Evolutionary conservation across 2,888 invertebrate genomes (phyloP).

Genomic region (Sesamia inferens): DNA sequence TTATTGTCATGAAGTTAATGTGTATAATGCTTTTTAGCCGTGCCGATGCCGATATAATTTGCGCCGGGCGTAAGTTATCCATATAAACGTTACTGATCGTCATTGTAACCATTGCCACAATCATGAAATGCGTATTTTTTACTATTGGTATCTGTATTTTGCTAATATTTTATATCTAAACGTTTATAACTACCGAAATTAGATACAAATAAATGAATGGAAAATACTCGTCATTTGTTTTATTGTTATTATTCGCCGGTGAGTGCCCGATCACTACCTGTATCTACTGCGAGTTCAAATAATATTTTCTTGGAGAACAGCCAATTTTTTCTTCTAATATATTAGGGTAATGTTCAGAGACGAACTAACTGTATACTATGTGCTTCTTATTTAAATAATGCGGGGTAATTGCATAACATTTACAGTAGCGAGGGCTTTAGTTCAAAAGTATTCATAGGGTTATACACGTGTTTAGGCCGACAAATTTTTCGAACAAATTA

Average conservation of each 20-base stretch:
- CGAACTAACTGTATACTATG: conserved; percentile 50
- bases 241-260: conserved; percentile 44
- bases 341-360: conserved; percentile 68
- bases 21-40: no score
- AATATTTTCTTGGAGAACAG: conserved; percentile 68
- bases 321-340: conserved; percentile 72
- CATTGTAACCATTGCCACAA: conserved; percentile 42
- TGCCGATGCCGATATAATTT: no score
- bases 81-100: conserved; percentile 38
- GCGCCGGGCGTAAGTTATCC: conserved; percentile 10
- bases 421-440: background rate
- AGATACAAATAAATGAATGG: conserved; percentile 79
- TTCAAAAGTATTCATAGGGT: background rate
- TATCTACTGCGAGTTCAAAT: conserved; percentile 60
- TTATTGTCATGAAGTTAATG: no score
- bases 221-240: conserved; percentile 58
- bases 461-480: background rate
- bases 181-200: conserved; percentile 74
- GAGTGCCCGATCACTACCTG: conserved; percentile 51
- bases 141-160: conserved; percentile 75
- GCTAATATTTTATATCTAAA: conserved; percentile 74
- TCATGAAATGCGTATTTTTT: conserved; percentile 69
- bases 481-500: background rate
- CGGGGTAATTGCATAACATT: background rate
- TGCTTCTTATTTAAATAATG: conserved; percentile 3